phyloP scores from a whole-genome alignment of 2,113 vertebrate genomes.

The Narcine bancroftii region DNA sequence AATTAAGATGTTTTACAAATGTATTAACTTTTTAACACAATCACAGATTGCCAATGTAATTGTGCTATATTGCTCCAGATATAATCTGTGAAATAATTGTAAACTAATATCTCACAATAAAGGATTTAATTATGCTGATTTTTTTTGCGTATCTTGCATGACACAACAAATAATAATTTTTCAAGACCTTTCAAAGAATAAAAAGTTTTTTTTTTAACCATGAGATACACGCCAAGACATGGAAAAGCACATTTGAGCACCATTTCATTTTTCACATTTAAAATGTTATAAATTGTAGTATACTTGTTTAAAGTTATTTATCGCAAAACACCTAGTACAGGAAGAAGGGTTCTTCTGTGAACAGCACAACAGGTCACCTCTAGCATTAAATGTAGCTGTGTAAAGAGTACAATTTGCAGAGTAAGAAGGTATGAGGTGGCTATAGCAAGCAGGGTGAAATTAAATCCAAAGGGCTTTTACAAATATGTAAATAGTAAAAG shows the following conservation, averaged over 20 bases:
- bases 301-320: too few species aligned
- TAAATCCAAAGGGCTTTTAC: too few species aligned
- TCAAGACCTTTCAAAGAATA: conserved; percentile 1
- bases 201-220: background rate
- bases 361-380: too few species aligned
- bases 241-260: background rate
- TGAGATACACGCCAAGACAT: too few species aligned
- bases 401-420: too few species aligned
- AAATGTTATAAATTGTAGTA: background rate
- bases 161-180: background rate
- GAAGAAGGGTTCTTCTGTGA: too few species aligned
- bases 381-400: too few species aligned
- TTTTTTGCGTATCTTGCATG: background rate
- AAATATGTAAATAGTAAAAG: too few species aligned
- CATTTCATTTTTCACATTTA: background rate
- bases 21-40: conserved; percentile 22
- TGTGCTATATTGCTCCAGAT: background rate
- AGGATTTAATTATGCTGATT: background rate
- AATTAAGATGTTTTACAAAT: conserved; percentile 28
- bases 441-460: too few species aligned
- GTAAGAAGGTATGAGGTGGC: too few species aligned
- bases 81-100: background rate
- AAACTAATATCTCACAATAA: conserved; percentile 5
- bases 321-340: too few species aligned
- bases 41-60: background rate